Percentiles rank a stretch among this genome's conserved stretches.
Conservation (phyloP, 1,140 invertebrate genomes). For the Cotesia vestalis region DNA sequence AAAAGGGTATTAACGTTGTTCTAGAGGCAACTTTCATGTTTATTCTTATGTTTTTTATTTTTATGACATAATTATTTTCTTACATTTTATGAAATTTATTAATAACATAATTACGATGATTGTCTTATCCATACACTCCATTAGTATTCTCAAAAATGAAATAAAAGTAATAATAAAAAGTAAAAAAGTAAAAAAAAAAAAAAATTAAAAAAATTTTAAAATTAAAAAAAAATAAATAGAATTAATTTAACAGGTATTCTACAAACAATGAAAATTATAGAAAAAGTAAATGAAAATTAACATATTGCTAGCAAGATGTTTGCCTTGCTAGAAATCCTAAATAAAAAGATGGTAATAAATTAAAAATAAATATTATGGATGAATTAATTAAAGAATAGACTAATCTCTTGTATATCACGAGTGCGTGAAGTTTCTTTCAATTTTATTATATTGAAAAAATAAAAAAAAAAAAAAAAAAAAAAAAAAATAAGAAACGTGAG, state of each 20-base stretch:
- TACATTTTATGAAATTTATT: no score
- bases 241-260: conserved; percentile 45
- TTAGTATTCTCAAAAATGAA: not conserved
- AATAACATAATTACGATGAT: no score
- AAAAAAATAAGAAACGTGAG: conserved; percentile 45
- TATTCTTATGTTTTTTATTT: no score
- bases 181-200: no score
- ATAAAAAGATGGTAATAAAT: conserved; percentile 21
- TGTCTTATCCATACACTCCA: conserved; percentile 3
- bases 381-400: conserved; percentile 29
- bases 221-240: conserved; percentile 33
- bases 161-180: not conserved
- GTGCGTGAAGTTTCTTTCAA: conserved; percentile 35
- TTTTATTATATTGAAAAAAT: conserved; percentile 27
- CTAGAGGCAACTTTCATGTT: no score
- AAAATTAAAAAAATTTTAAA: no score
- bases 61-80: no score
- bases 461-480: conserved; percentile 35
- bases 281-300: not conserved
- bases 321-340: not conserved
- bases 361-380: not conserved
- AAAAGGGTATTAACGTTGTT: not conserved
- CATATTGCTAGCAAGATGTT: not conserved
- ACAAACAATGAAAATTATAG: no score
- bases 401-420: conserved; percentile 34